A percentile compares a stretch with the other conserved stretches of the same genome.
These are phyloP conservation scores for Dicranocentrus wangi DNA, from an alignment of 2,888 invertebrate species.

Conservation along the genomic window DNA sequence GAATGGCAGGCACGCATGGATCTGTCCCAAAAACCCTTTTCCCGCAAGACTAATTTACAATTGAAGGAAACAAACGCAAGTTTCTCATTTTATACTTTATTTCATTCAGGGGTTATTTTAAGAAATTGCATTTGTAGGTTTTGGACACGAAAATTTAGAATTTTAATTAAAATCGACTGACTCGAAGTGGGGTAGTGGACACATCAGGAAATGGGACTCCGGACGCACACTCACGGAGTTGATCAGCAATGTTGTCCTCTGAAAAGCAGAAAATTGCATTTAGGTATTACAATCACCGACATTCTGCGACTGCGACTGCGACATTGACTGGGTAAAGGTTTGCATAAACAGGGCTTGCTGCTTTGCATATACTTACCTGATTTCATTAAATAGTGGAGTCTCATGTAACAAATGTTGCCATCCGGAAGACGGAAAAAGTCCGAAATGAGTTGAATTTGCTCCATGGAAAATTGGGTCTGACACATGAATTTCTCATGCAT, in stretches of 20 bases:
- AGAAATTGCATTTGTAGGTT: too few species aligned
- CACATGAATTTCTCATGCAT: slow-evolving; percentile 72
- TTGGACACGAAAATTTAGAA: too few species aligned
- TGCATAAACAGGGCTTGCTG: background rate
- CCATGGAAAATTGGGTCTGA: slow-evolving; percentile 68
- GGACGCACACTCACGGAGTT: slow-evolving; percentile 71
- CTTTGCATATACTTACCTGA: slow-evolving; percentile 62
- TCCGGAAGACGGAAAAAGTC: slow-evolving; percentile 72
- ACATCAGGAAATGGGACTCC: slow-evolving; percentile 69
- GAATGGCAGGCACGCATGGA: slow-evolving; percentile 71
- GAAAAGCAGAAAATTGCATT: slow-evolving; percentile 6
- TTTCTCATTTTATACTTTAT: too few species aligned
- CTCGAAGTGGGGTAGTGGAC: slow-evolving; percentile 66
- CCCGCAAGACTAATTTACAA: slow-evolving; percentile 68
- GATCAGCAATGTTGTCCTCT: slow-evolving; percentile 71
- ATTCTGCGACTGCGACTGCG: too few species aligned
- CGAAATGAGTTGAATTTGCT: slow-evolving; percentile 69
- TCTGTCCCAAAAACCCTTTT: slow-evolving; percentile 71
- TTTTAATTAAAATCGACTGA: too few species aligned
- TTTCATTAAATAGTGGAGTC: slow-evolving; percentile 71
- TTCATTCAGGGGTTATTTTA: too few species aligned
- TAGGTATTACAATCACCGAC: too few species aligned
- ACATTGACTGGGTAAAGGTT: background rate
- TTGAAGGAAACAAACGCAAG: too few species aligned
- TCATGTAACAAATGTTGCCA: slow-evolving; percentile 69